These are phyloP conservation scores for Teleogryllus oceanicus DNA, from an alignment of 2,888 invertebrate species.

Conservation along the genomic window DNA sequence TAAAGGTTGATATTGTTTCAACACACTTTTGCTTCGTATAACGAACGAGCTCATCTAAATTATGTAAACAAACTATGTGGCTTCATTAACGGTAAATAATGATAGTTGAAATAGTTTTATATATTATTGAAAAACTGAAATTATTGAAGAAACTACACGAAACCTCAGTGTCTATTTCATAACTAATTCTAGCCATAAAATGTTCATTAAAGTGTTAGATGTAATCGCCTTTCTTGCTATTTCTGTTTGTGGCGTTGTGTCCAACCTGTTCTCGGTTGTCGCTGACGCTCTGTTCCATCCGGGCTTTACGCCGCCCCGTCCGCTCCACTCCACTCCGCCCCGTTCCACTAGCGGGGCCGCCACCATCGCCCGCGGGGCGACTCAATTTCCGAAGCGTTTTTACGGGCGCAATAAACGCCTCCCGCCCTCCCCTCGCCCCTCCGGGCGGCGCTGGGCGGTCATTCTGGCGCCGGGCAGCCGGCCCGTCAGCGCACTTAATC, in stretches of 20 bases:
- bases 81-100: too few relatives aligned
- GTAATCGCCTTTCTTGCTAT: neutral
- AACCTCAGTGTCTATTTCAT: too few relatives aligned
- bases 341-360: neutral
- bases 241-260: neutral
- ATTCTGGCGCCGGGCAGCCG: neutral
- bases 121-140: too few relatives aligned
- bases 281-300: too few relatives aligned
- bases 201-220: too few relatives aligned
- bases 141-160: too few relatives aligned
- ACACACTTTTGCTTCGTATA: too few relatives aligned
- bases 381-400: constrained; percentile 9
- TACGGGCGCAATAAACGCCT: constrained; percentile 18
- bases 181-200: too few relatives aligned
- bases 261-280: neutral
- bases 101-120: too few relatives aligned
- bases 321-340: neutral
- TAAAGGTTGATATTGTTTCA: too few relatives aligned
- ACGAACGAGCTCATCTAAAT: too few relatives aligned
- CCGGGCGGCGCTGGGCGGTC: neutral
- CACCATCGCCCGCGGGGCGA: neutral
- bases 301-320: neutral
- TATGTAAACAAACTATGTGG: too few relatives aligned
- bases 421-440: neutral
- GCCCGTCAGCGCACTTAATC: neutral